Evolutionary conservation across 2,888 invertebrate genomes (phyloP).

Genomic region (Leptopterna dolabrata): DNA sequence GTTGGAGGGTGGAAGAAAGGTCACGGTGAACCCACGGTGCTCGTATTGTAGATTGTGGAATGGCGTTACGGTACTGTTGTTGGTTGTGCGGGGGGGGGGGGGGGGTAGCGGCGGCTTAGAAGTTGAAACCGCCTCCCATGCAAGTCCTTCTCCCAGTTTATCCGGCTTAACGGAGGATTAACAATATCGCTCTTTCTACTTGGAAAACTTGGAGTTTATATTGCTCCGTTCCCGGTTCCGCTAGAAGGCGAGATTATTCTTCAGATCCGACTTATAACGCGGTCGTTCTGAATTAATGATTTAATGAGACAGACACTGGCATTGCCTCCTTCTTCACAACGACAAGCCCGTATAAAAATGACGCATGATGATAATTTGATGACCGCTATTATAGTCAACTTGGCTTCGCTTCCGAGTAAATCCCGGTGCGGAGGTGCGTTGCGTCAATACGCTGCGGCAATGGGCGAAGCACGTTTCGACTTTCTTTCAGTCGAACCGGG

Average conservation of each 20-base stretch:
- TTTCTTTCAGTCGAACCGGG: no score
- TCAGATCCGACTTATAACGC: constrained; percentile 33
- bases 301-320: background rate
- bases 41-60: background rate
- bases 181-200: constrained; percentile 52
- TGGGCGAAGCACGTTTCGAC: no score
- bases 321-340: background rate
- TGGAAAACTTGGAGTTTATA: constrained; percentile 52
- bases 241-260: constrained; percentile 37
- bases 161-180: constrained; percentile 47
- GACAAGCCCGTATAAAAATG: no score
- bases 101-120: background rate
- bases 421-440: no score
- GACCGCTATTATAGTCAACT: no score
- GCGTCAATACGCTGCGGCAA: no score
- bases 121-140: constrained; percentile 35
- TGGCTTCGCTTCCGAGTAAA: no score
- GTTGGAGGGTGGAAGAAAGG: background rate
- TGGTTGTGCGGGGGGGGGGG: background rate
- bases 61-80: background rate
- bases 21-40: background rate
- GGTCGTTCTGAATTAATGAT: constrained; percentile 24
- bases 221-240: constrained; percentile 40
- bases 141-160: constrained; percentile 25
- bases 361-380: no score